These are phyloP conservation scores for Galeopsomyia nigrocyanea DNA, from an alignment of 2,888 invertebrate genomes.

Conservation along the genomic window DNA sequence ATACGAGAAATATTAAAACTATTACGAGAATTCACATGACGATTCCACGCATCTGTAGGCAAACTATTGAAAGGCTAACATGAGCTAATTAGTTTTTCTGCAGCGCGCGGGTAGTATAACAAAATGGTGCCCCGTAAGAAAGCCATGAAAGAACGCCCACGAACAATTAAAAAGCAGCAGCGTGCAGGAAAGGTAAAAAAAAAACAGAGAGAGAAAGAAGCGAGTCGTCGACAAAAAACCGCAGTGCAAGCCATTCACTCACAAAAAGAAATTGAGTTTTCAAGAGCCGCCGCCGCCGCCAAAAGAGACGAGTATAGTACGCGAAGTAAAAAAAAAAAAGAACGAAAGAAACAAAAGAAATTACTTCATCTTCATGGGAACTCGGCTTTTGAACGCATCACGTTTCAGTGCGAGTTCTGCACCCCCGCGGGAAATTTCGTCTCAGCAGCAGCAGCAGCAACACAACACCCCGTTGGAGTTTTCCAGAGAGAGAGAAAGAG, in stretches of 20 bases:
- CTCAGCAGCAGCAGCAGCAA: neutral
- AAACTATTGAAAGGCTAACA: too few relatives aligned
- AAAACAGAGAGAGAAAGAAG: too few relatives aligned
- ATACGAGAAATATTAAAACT: conserved; percentile 1
- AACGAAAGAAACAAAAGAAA: conserved; percentile 20
- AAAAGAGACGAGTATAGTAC: neutral
- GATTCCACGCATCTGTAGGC: neutral
- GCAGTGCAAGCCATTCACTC: conserved; percentile 10
- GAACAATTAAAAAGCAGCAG: conserved; percentile 3
- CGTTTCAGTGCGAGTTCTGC: conserved; percentile 1
- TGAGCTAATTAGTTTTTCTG: too few relatives aligned
- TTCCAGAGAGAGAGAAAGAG: conserved; percentile 3
- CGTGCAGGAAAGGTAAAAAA: too few relatives aligned
- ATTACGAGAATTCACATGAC: neutral
- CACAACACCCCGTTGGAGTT: too few relatives aligned
- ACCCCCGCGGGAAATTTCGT: conserved; percentile 14
- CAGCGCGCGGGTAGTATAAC: too few relatives aligned
- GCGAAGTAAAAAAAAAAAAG: neutral
- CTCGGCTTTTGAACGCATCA: conserved; percentile 10
- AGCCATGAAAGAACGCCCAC: neutral
- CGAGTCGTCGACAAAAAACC: neutral
- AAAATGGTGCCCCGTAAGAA: too few relatives aligned
- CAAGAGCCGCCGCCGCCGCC: conserved; percentile 20
- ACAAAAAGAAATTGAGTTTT: conserved; percentile 36
- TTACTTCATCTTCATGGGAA: conserved; percentile 38